phyloP scores from a whole-genome alignment of 2,113 vertebrate genomes.

The Cyprinodon brontotheroides region DNA sequence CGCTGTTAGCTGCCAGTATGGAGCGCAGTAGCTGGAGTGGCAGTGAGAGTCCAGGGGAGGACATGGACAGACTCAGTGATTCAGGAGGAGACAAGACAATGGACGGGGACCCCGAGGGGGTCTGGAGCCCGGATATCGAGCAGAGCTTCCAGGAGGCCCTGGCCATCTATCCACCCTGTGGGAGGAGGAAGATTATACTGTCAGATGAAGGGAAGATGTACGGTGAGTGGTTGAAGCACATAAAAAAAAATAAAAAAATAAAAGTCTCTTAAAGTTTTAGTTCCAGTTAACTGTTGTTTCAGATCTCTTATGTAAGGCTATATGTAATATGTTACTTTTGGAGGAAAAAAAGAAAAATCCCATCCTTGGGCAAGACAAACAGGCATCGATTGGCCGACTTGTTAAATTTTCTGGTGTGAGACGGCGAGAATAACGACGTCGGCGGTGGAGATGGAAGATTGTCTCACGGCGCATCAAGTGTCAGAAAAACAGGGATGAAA shows the following conservation, averaged over 20 bases:
- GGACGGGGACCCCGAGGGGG: slow-evolving; percentile 96
- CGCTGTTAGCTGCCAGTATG: slow-evolving; percentile 84
- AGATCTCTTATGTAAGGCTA: neutral
- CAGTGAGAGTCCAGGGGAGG: slow-evolving; percentile 95
- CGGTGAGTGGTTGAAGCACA: slow-evolving; percentile 81
- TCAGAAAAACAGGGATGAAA: slow-evolving; percentile 42
- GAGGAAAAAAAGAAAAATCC: neutral
- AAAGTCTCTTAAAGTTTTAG: neutral
- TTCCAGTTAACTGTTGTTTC: neutral
- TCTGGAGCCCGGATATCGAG: slow-evolving; percentile 99
- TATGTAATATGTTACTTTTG: neutral
- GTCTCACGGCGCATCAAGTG: slow-evolving; percentile 40
- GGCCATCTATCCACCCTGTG: slow-evolving; percentile 97
- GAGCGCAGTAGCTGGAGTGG: slow-evolving; percentile 98
- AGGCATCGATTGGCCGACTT: slow-evolving; percentile 3
- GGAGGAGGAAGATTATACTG: slow-evolving; percentile 97
- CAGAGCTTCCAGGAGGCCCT: slow-evolving; percentile 99
- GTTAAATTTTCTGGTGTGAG: slow-evolving; percentile 30
- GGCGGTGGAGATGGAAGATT: slow-evolving; percentile 8
- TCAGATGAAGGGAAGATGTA: slow-evolving; percentile 99
- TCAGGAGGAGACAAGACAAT: slow-evolving; percentile 93
- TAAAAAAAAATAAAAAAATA: neutral
- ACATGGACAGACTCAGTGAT: slow-evolving; percentile 95
- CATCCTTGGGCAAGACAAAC: slow-evolving; percentile 10
- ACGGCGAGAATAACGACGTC: slow-evolving; percentile 15